phyloP scores from a whole-genome alignment of 92 coral and sea anemone genomes.

The Palythoa heliodiscus region DNA sequence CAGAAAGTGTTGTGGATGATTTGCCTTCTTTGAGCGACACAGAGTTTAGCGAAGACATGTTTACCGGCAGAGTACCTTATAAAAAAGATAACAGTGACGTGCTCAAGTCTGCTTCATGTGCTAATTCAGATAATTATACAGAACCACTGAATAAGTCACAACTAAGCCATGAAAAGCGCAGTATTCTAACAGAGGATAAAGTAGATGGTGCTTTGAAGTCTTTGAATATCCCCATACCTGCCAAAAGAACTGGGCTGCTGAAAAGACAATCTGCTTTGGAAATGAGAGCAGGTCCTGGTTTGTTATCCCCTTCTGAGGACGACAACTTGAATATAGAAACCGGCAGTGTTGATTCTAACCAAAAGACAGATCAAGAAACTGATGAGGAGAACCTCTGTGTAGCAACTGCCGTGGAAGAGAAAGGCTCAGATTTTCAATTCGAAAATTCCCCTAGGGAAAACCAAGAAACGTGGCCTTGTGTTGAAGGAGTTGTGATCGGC shows the following conservation, averaged over 20 bases:
- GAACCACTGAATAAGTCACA: not conserved
- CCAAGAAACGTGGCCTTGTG: not conserved
- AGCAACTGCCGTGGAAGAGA: not conserved
- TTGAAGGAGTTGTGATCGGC: slow-evolving; percentile 60
- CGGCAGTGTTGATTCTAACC: not conserved
- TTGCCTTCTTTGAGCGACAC: not conserved
- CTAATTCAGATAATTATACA: not conserved
- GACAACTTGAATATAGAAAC: not conserved
- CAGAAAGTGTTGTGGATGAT: not conserved
- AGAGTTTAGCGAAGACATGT: not conserved
- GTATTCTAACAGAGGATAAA: not conserved
- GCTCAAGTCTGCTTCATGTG: not conserved
- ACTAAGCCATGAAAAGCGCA: not conserved
- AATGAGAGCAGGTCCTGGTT: not conserved
- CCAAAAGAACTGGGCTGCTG: not conserved
- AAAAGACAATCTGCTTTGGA: not conserved
- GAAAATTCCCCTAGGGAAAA: not conserved
- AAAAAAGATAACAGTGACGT: not conserved
- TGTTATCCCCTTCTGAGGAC: not conserved
- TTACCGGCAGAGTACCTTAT: not conserved
- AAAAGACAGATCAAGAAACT: not conserved
- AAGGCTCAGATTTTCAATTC: not conserved
- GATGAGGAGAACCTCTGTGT: not conserved
- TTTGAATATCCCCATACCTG: not conserved
- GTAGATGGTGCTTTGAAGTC: not conserved